These are phyloP conservation scores for Arrhopalites spinosus DNA, from an alignment of 2,888 invertebrate species.

Conservation along the genomic window DNA sequence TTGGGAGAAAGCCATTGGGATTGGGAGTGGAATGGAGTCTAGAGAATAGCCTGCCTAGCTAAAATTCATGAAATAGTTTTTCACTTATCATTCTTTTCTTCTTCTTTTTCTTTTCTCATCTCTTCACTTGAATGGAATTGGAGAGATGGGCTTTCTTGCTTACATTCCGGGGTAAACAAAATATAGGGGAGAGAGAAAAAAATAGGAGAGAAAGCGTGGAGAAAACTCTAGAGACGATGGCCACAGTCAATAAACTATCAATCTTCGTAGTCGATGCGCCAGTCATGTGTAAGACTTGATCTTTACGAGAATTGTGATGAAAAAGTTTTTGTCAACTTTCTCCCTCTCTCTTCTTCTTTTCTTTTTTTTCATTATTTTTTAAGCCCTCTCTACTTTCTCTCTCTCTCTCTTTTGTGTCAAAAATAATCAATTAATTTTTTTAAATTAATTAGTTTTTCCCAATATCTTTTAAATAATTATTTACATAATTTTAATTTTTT, in stretches of 20 bases:
- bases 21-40: no score
- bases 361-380: no score
- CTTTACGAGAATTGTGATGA: no score
- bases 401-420: no score
- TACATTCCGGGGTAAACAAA: neutral
- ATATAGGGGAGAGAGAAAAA: neutral
- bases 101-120: neutral
- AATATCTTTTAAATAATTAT: no score
- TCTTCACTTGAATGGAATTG: neutral
- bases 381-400: neutral
- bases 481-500: no score
- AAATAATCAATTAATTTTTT: neutral
- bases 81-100: conserved; percentile 9
- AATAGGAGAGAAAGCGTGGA: neutral
- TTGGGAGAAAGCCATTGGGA: no score
- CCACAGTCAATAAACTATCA: neutral
- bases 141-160: neutral
- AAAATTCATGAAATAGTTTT: no score
- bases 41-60: no score
- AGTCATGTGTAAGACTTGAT: no score
- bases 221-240: no score
- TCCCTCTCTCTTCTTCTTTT: neutral
- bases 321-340: neutral
- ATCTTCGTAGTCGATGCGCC: neutral
- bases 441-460: no score